These are phyloP conservation scores for Penaeus indicus DNA, from an alignment of 1,140 invertebrate genomes.

Conservation along the genomic window DNA sequence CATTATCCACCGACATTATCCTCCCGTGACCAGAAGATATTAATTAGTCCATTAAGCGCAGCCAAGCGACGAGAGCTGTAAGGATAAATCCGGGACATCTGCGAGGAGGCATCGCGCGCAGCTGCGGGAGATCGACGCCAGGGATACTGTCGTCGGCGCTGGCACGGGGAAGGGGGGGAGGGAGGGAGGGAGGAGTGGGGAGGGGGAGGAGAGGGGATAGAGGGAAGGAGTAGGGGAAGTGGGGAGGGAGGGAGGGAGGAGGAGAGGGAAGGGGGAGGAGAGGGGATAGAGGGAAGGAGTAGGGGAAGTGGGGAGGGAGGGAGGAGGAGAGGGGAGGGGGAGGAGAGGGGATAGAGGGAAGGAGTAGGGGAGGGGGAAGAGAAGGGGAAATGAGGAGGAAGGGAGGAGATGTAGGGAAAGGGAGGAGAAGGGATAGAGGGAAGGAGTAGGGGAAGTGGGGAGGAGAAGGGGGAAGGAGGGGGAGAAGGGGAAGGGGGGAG, in stretches of 20 bases:
- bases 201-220: neutral
- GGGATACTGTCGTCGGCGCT: neutral
- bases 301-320: neutral
- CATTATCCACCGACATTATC: too few relatives aligned
- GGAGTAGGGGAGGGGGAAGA: neutral
- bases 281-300: neutral
- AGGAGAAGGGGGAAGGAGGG: slow-evolving; percentile 1
- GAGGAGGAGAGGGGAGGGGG: neutral
- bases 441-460: neutral
- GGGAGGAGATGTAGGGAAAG: neutral
- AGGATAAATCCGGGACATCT: too few relatives aligned
- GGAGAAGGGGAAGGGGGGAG: neutral
- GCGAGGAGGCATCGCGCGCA: too few relatives aligned
- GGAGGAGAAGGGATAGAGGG: neutral
- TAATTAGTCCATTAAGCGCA: too few relatives aligned
- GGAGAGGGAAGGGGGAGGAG: neutral
- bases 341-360: neutral
- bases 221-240: neutral
- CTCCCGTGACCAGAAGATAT: too few relatives aligned
- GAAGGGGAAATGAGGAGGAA: neutral
- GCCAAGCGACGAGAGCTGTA: too few relatives aligned
- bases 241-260: neutral
- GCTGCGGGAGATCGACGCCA: too few relatives aligned
- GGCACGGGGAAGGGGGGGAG: neutral
- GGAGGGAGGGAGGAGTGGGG: neutral